phyloP scores from a whole-genome alignment of 2,113 vertebrate genomes.

The pig (Sus scrofa) region DNA sequence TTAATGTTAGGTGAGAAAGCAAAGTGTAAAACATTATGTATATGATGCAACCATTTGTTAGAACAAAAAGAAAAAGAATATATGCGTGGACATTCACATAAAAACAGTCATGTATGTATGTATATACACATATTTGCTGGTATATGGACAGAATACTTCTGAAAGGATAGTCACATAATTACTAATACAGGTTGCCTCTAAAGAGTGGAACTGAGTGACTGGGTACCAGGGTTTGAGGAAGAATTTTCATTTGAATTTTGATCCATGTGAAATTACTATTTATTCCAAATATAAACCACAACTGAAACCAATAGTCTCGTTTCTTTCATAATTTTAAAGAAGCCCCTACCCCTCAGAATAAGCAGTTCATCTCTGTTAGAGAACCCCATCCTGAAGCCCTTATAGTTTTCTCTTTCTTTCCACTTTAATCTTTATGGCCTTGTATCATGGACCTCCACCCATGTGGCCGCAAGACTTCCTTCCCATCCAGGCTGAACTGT shows the following conservation, averaged over 20 bases:
- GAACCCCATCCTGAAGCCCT: background rate
- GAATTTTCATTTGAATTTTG: constrained; percentile 62
- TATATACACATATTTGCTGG: background rate
- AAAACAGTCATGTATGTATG: background rate
- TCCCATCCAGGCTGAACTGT: constrained; percentile 50
- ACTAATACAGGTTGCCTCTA: constrained; percentile 29
- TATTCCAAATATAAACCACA: constrained; percentile 20
- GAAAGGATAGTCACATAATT: constrained; percentile 21
- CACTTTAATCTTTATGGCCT: constrained; percentile 69
- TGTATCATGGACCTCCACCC: constrained; percentile 36
- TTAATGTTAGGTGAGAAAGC: background rate
- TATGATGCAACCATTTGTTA: background rate
- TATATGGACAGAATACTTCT: background rate
- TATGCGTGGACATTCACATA: background rate
- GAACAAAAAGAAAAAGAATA: background rate
- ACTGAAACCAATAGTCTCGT: constrained; percentile 13
- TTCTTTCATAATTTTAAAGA: constrained; percentile 58
- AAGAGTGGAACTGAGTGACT: background rate
- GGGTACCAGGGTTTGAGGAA: background rate
- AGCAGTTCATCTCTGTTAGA: background rate
- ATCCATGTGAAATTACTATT: constrained; percentile 55
- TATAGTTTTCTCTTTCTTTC: constrained; percentile 58
- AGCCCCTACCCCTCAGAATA: background rate
- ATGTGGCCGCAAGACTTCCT: constrained; percentile 53
- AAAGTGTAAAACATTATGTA: constrained; percentile 4